Conservation (phyloP, 2,797 vertebrate species). For the Eleutherodactylus coqui region DNA sequence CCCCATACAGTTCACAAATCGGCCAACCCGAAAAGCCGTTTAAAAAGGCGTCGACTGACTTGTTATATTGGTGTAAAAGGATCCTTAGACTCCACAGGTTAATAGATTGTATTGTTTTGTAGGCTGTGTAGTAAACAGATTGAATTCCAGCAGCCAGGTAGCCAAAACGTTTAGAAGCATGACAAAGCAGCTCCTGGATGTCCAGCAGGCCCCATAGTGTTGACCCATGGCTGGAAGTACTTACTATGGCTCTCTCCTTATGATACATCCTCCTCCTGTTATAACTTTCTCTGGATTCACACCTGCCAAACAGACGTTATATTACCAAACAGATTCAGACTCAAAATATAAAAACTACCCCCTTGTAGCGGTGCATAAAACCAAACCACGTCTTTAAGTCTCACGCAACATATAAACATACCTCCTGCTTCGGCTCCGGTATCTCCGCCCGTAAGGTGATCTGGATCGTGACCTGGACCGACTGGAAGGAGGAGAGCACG, state of each 20-base stretch:
- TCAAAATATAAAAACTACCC: neutral
- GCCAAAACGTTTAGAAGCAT: no score
- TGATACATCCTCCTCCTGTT: conserved; percentile 78
- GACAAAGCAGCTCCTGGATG: no score
- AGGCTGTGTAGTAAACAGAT: no score
- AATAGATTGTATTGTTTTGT: no score
- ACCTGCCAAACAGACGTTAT: conserved; percentile 67
- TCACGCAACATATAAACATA: neutral
- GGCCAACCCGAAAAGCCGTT: no score
- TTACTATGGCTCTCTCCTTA: conserved; percentile 84
- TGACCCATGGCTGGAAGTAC: conserved; percentile 60
- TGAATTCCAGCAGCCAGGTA: no score
- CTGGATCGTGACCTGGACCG: conserved; percentile 77
- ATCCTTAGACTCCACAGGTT: no score
- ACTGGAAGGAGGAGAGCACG: conserved; percentile 88
- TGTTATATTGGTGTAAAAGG: no score
- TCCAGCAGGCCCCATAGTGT: neutral
- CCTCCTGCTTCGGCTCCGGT: conserved; percentile 78
- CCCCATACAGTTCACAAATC: no score
- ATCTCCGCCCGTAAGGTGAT: conserved; percentile 73
- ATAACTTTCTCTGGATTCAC: conserved; percentile 74
- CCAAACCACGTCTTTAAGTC: no score
- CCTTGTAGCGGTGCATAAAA: neutral
- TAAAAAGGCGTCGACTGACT: no score
- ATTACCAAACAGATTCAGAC: conserved; percentile 6